phyloP scores from a whole-genome alignment of 2,797 vertebrate species.

The Mormyrops attenuatus region DNA sequence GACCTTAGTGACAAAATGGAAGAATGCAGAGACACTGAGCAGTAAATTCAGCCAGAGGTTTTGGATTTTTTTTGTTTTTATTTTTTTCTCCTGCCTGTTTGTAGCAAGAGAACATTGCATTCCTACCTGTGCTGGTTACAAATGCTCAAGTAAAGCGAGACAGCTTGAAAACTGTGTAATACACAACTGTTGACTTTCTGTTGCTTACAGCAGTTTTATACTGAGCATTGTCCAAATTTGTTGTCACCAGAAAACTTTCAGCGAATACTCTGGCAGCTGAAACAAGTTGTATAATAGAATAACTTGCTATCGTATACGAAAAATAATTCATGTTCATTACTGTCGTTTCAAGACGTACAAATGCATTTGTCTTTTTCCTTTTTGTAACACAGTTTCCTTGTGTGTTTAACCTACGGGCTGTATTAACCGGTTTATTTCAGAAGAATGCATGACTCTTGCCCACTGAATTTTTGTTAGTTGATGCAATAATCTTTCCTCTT shows the following conservation, averaged over 20 bases:
- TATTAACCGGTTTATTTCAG: background rate
- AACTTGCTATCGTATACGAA: background rate
- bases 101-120: background rate
- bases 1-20: background rate
- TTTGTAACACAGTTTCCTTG: background rate
- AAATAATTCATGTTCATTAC: background rate
- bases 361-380: background rate
- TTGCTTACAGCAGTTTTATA: background rate
- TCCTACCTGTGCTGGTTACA: background rate
- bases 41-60: background rate
- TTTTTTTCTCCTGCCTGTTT: background rate
- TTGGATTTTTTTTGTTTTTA: background rate
- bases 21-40: background rate
- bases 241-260: background rate
- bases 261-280: background rate
- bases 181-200: background rate
- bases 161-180: conserved; percentile 3
- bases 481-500: background rate
- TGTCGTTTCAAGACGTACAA: background rate
- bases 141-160: background rate
- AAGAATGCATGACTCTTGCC: background rate
- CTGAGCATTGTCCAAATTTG: background rate
- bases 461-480: background rate
- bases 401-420: background rate
- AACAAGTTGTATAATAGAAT: background rate